Conservation (phyloP, 2,797 vertebrate species). For the Syncerus caffer region DNA sequence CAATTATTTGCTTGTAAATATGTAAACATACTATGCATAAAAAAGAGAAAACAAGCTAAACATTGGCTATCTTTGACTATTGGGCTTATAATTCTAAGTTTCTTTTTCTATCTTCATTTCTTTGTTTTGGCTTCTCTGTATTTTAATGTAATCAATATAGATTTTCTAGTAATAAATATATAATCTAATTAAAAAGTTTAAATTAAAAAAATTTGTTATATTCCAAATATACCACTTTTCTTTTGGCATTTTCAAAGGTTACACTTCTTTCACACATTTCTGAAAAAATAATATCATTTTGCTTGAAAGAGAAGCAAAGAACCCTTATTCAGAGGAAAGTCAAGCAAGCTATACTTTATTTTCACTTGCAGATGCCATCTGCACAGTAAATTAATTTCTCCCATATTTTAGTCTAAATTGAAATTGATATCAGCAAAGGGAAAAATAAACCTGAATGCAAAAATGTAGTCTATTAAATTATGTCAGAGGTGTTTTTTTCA, state of each 20-base stretch:
- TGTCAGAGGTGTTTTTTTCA: not conserved
- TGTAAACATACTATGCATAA: not conserved
- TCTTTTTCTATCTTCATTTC: not conserved
- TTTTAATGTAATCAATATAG: not conserved
- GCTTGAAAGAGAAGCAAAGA: not conserved
- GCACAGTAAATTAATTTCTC: not conserved
- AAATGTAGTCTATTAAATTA: not conserved
- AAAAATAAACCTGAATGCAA: not conserved
- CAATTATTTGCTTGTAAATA: not conserved
- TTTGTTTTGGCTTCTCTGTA: not conserved
- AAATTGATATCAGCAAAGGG: not conserved
- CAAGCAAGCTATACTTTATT: not conserved
- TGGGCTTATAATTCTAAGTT: not conserved
- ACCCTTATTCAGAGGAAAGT: not conserved
- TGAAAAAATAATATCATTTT: not conserved
- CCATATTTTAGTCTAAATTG: constrained; percentile 8
- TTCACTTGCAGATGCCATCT: constrained; percentile 14
- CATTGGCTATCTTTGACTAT: not conserved
- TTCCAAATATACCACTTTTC: not conserved
- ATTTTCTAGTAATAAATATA: not conserved
- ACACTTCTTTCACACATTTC: not conserved
- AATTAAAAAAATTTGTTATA: not conserved
- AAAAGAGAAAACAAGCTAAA: not conserved
- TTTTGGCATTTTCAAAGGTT: not conserved
- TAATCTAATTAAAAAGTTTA: not conserved